phyloP scores from a whole-genome alignment of 2,888 invertebrate species.

The Morinoia aosen region DNA sequence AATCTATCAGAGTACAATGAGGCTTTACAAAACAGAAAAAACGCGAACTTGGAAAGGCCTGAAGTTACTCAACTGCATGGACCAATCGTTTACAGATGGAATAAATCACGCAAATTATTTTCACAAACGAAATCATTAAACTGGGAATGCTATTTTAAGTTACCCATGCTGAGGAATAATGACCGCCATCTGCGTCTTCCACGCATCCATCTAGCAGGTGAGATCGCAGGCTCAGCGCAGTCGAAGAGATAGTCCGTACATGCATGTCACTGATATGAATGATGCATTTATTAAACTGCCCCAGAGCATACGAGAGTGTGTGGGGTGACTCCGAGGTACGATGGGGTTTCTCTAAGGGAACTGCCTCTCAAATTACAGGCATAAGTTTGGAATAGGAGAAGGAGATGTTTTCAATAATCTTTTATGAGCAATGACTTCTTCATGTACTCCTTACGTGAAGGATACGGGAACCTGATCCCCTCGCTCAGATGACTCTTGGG shows the following conservation, averaged over 20 bases:
- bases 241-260: not conserved
- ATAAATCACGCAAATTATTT: not conserved
- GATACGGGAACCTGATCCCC: not conserved
- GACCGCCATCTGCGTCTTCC: not conserved
- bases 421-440: not conserved
- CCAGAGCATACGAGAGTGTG: too few relatives aligned
- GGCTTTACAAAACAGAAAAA: not conserved
- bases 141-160: not conserved
- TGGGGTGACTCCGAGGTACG: not conserved
- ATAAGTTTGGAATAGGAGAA: not conserved
- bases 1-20: not conserved
- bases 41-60: not conserved
- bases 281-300: too few relatives aligned
- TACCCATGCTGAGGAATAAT: not conserved
- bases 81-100: too few relatives aligned
- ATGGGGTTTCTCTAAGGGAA: not conserved
- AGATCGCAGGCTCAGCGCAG: not conserved
- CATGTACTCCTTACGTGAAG: not conserved
- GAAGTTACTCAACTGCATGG: too few relatives aligned
- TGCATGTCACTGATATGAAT: too few relatives aligned
- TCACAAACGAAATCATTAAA: not conserved
- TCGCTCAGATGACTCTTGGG: not conserved
- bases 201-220: too few relatives aligned
- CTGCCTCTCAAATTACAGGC: not conserved
- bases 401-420: not conserved